Evolutionary conservation across 2,113 vertebrate species (phyloP).

Genomic region (Rhabdornis inornatus): DNA sequence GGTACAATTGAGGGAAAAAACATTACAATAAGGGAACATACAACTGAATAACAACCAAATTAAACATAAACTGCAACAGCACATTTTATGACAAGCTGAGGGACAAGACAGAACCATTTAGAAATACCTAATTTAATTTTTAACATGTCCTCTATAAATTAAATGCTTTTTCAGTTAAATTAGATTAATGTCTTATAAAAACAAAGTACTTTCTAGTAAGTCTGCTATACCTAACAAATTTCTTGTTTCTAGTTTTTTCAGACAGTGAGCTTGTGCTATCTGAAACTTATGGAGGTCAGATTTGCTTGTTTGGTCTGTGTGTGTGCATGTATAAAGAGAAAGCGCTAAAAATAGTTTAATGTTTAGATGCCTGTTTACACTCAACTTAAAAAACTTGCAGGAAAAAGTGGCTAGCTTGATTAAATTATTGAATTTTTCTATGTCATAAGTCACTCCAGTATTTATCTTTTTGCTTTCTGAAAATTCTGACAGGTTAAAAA

Average conservation of each 20-base stretch:
- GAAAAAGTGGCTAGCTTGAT: not conserved
- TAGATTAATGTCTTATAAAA: not conserved
- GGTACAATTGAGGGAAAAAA: too few relatives aligned
- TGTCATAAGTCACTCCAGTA: not conserved
- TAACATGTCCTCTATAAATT: not conserved
- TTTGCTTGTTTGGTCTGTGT: fast-evolving
- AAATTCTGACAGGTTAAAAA: not conserved
- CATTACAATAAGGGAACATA: too few relatives aligned
- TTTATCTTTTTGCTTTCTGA: not conserved
- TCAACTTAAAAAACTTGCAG: not conserved
- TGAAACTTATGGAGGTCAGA: not conserved
- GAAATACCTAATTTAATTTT: not conserved
- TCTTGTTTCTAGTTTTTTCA: not conserved
- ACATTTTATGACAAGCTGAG: not conserved
- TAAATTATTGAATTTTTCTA: not conserved
- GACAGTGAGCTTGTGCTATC: not conserved
- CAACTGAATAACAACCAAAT: too few relatives aligned
- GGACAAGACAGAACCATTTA: not conserved
- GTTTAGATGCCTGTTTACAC: not conserved
- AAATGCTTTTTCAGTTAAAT: not conserved
- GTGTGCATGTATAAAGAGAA: not conserved
- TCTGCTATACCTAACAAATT: not conserved
- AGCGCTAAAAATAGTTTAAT: not conserved
- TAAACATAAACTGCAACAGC: too few relatives aligned
- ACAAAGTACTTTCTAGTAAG: not conserved